A percentile compares a stretch with the other conserved stretches of the same genome.
Conservation (phyloP, 2,888 invertebrate species). For the Protula sp. region DNA sequence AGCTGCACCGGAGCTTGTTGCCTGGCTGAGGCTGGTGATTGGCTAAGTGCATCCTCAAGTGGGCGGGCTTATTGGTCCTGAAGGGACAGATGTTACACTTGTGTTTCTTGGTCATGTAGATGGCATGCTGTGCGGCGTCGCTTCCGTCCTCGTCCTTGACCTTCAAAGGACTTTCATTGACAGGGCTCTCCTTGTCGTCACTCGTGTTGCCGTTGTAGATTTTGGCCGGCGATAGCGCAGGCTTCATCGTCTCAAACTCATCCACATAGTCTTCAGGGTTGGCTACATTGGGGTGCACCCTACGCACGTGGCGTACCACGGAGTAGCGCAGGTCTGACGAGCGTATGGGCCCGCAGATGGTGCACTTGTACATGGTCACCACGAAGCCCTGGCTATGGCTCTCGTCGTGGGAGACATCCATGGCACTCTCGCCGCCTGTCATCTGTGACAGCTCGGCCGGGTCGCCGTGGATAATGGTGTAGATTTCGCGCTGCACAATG, state of each 20-base stretch:
- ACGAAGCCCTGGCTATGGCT: background rate
- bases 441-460: background rate
- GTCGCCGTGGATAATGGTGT: background rate
- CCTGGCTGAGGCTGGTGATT: slow-evolving; percentile 66
- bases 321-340: background rate
- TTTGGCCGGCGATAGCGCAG: background rate
- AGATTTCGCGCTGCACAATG: background rate
- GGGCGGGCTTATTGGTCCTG: slow-evolving; percentile 38
- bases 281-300: slow-evolving; percentile 3
- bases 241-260: background rate
- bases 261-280: background rate
- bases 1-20: slow-evolving; percentile 72
- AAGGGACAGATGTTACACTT: slow-evolving; percentile 71
- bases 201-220: background rate
- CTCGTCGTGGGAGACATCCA: background rate
- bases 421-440: background rate
- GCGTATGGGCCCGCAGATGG: background rate
- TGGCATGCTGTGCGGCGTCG: too few species aligned
- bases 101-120: slow-evolving; percentile 26
- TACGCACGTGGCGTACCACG: slow-evolving; percentile 2
- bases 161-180: too few species aligned
- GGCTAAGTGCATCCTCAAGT: slow-evolving; percentile 58
- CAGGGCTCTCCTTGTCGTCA: background rate
- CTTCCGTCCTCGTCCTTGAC: too few species aligned
- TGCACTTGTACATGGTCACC: slow-evolving; percentile 1